Conservation (phyloP, 2,797 vertebrate genomes). For the Loris lydekkerianus region DNA sequence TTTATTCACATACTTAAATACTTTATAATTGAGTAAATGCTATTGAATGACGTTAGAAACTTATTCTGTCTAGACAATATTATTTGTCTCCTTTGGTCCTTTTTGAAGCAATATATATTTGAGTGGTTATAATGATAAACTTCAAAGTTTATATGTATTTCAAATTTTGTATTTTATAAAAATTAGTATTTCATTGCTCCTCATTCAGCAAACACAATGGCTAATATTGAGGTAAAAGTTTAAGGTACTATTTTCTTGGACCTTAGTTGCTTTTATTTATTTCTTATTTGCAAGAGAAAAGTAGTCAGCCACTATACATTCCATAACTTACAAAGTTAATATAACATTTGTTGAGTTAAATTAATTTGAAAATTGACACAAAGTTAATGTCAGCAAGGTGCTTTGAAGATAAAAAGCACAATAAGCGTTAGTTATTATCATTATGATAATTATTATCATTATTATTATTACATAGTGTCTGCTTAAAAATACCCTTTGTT, state of each 20-base stretch:
- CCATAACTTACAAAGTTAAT: constrained; percentile 71
- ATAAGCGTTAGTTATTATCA: constrained; percentile 84
- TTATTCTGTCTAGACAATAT: background rate
- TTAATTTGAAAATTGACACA: constrained; percentile 78
- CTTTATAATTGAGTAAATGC: constrained; percentile 22
- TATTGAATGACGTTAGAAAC: background rate
- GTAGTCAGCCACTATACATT: constrained; percentile 58
- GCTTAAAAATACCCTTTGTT: constrained; percentile 75
- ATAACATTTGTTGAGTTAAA: constrained; percentile 79
- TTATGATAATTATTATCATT: constrained; percentile 85
- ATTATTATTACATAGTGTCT: constrained; percentile 86
- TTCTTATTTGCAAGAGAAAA: constrained; percentile 67
- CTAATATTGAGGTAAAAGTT: background rate
- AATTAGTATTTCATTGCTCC: background rate
- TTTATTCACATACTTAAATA: background rate
- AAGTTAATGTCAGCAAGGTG: constrained; percentile 73
- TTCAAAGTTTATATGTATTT: background rate
- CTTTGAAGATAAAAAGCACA: constrained; percentile 86
- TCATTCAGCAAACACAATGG: background rate
- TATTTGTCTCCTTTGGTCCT: background rate
- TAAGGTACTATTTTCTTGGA: background rate
- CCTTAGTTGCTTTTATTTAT: background rate
- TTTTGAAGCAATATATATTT: background rate
- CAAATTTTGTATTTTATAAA: background rate
- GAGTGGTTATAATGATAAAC: background rate